Base-by-base conservation (phyloP, 1,140 invertebrate genomes). In the Cydia fagiglandana region DNA sequence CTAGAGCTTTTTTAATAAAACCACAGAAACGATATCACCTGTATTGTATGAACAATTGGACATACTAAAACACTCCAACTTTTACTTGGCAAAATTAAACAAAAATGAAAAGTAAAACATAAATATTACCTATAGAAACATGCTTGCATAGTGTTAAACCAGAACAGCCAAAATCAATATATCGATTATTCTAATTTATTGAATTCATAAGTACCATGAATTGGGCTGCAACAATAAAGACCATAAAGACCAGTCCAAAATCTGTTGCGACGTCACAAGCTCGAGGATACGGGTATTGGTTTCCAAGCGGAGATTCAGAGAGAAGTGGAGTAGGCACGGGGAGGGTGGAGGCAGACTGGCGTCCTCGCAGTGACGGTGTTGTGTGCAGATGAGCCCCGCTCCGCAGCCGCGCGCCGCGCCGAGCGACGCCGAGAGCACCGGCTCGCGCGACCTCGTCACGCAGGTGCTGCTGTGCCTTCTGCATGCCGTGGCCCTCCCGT, bases 341-440 rank as follows among this genome's bases (percentile, higher is more conserved):
- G 84, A 86, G 86, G 88, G 86, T 86, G 85, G 82, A 84, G 85
- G 84, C 83, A 34, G 66, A 70, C 66, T 17, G 86, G 81, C 83
- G 82, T 88, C 88, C 84, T 86, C 85, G 88, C 88, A 88, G 89
- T 90, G 87, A 90, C 88, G 89, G 83, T 86, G 89, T 91, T 93
- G 91, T 91, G 91, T 93, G 90, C 93, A 94, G 94, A 94, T 94
- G 93, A 93, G 91, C 86, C 94, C 94, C 88, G 93, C 91, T 82
- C 94, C 94, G 93, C 93, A 94, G 93, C 94, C 94, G 82, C 89
- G 93, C 83, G 93, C 92, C 90, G 90, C 93, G 88, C 93, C 94
- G 85, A 89, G 90, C 86, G 93, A 90, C 84, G 87, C 93, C 81
- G 90, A 88, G 82, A 91, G 93, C 86, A 92, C 88, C 87, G 93